A percentile compares a stretch with the other conserved stretches of the same genome.
Evolutionary conservation across 2,797 vertebrate genomes (phyloP).

Genomic region (Danio aesculapii): DNA sequence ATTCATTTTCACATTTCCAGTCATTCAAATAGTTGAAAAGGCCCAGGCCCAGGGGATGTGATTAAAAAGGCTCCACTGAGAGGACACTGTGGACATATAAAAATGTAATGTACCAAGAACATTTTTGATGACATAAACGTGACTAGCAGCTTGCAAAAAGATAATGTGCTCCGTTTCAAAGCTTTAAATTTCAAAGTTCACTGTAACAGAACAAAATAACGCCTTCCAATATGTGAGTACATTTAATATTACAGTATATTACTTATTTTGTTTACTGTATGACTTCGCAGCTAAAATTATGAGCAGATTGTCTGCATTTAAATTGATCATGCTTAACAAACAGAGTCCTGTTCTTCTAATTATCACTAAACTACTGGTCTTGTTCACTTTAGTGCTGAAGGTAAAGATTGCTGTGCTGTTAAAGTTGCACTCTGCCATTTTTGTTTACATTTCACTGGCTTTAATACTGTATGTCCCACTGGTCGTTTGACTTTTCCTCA

Average conservation of each 20-base stretch:
- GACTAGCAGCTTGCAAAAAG: neutral
- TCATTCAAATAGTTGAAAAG: no score
- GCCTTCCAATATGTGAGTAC: slow-evolving; percentile 2
- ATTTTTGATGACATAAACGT: neutral
- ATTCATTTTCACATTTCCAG: no score
- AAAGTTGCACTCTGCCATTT: neutral
- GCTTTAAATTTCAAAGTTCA: neutral
- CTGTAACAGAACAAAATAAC: slow-evolving; percentile 1
- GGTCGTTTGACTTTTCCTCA: neutral
- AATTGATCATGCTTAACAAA: slow-evolving; percentile 17
- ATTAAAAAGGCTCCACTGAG: neutral
- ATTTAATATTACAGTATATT: neutral
- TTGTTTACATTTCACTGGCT: slow-evolving; percentile 4
- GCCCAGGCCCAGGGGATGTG: neutral
- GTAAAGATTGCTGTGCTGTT: neutral
- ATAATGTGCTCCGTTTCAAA: slow-evolving; percentile 5
- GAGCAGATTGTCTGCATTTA: neutral
- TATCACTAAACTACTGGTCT: neutral
- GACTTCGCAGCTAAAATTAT: neutral
- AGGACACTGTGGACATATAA: slow-evolving; percentile 5
- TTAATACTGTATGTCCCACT: neutral
- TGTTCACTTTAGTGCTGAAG: slow-evolving; percentile 1
- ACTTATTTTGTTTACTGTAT: neutral
- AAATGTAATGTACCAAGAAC: neutral
- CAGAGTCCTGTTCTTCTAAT: neutral